Conservation (phyloP, 2,888 invertebrate genomes). For the Cantharis rufa region DNA sequence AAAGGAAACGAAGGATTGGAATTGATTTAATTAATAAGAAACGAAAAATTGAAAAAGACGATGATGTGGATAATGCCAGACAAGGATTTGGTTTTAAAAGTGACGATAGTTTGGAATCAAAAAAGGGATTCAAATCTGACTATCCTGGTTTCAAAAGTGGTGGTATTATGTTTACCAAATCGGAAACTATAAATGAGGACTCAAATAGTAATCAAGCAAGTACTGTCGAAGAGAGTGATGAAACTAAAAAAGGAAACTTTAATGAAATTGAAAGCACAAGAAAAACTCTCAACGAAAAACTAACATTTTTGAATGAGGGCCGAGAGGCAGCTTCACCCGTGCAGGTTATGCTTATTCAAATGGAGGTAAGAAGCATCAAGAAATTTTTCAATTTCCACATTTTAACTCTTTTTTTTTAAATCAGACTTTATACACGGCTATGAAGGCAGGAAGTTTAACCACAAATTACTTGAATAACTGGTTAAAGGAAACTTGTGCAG, state of each 20-base stretch:
- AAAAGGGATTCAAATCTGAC: conserved; percentile 31
- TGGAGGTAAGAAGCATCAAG: conserved; percentile 56
- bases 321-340: conserved; percentile 61
- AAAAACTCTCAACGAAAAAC: conserved; percentile 60
- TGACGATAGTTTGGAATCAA: conserved; percentile 31
- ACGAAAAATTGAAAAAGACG: conserved; percentile 3
- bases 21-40: conserved; percentile 54
- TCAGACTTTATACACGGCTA: conserved; percentile 67
- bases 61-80: conserved; percentile 41
- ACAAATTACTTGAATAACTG: conserved; percentile 64
- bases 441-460: conserved; percentile 64
- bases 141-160: conserved; percentile 52
- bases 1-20: conserved; percentile 61
- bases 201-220: not conserved
- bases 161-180: conserved; percentile 49
- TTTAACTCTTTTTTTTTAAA: conserved; percentile 34
- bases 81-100: conserved; percentile 51
- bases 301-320: conserved; percentile 63
- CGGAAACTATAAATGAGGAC: conserved; percentile 37
- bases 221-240: not conserved
- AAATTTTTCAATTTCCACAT: not conserved
- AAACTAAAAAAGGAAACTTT: conserved; percentile 24
- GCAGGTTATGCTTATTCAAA: conserved; percentile 64
- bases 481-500: conserved; percentile 63
- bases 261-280: conserved; percentile 53